Conservation (phyloP, 1,140 invertebrate species). For the Adelges cooleyi region DNA sequence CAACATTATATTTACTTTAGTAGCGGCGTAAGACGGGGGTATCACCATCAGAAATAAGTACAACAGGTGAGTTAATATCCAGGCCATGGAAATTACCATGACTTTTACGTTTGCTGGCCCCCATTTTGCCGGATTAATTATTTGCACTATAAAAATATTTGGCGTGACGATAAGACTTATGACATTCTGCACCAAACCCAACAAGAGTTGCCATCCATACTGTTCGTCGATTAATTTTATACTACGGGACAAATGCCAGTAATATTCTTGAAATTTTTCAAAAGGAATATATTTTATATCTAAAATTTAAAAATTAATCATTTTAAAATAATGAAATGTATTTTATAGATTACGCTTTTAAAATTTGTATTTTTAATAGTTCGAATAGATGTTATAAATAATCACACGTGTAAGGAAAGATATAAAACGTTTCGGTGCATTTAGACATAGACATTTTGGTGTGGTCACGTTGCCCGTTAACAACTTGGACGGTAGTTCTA, state of each 20-base stretch:
- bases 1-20: too few relatives aligned
- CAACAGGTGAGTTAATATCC: conserved; percentile 30
- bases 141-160: conserved; percentile 31
- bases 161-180: conserved; percentile 31
- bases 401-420: too few relatives aligned
- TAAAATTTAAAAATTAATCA: too few relatives aligned
- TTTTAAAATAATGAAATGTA: too few relatives aligned
- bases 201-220: conserved; percentile 30
- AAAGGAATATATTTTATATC: background rate
- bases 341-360: too few relatives aligned
- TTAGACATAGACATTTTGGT: too few relatives aligned
- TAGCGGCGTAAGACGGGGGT: conserved; percentile 24
- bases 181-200: conserved; percentile 28
- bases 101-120: conserved; percentile 29
- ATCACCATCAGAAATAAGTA: conserved; percentile 29
- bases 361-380: too few relatives aligned
- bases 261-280: conserved; percentile 25
- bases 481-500: too few relatives aligned
- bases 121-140: conserved; percentile 31
- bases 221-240: conserved; percentile 29
- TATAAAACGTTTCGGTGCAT: too few relatives aligned
- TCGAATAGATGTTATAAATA: too few relatives aligned
- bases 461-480: too few relatives aligned
- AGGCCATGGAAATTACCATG: conserved; percentile 30
- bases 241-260: conserved; percentile 30